Evolutionary conservation across 2,113 vertebrate genomes (phyloP), one percentile per base, ranked within the genome.

Genomic region (Corythaeola cristata): DNA sequence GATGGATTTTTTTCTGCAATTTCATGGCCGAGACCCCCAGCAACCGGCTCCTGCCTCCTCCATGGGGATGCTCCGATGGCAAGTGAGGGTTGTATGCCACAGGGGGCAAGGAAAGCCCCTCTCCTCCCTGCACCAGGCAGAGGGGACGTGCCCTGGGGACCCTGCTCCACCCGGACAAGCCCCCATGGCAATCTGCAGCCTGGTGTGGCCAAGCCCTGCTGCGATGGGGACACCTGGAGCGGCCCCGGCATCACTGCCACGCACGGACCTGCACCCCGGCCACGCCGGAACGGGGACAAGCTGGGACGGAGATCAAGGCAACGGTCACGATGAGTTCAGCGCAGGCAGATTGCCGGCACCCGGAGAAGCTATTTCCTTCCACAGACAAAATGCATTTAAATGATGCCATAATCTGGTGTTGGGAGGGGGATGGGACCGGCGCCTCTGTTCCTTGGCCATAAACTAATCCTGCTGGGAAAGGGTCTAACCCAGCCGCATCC

Each of bases 371-470:
- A 73, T 91, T 95, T 84, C 78, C 82, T 85, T 22, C 64, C 74
- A 17, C 84, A 74, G 90, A 64, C 75, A 47, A 94, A 79, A 94
- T 37, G 88, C 93, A 79, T 93, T 96, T 87, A 93, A 94, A 89
- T 3, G 55, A 81, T 67, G 84, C 52, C 75, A 28, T 90, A 44
- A 96, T 82, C 69, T 90, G 64, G 6, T 23, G 22, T 90, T 55
- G 2, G 35, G 59, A 94, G 85, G 41, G 88, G 64, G 59, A 69
- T 41, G 2, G 35, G 17, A 60, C 58, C 4, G 19, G 92, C 13
- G 15, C 69, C 52, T 82, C 58, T 1, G 0, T 22, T 83, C 37
- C 45, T 52, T 8, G 41, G 83, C 68, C 24, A 6, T 53, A 14
- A 74, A 37, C 21, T 74, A 21, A 90, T 87, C 77, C 76, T 32